Conservation (phyloP, 2,113 vertebrate species). For the Pleuronectes platessa region DNA sequence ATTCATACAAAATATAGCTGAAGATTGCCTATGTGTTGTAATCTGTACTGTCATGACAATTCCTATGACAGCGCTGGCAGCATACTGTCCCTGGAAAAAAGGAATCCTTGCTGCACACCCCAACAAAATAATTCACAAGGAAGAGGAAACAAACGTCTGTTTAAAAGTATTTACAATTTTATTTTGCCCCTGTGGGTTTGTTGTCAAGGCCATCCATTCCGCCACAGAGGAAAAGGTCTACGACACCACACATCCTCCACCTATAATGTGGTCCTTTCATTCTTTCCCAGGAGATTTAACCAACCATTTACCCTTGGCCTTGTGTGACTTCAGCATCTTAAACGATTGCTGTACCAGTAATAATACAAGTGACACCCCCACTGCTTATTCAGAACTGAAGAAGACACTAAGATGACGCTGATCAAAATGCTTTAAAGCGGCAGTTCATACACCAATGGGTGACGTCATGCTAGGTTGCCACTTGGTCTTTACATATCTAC, state of each 20-base stretch:
- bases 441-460: no score
- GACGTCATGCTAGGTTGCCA: no score
- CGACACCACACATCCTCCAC: not conserved
- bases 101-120: not conserved
- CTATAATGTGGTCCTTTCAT: not conserved
- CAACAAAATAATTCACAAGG: not conserved
- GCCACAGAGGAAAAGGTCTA: not conserved
- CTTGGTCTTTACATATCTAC: no score
- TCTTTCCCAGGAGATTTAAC: not conserved
- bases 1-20: slow-evolving; percentile 24
- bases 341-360: not conserved
- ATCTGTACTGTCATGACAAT: not conserved
- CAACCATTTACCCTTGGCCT: not conserved
- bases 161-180: not conserved
- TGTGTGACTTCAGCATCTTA: not conserved
- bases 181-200: not conserved
- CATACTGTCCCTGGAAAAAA: not conserved
- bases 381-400: not conserved
- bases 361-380: not conserved
- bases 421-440: no score
- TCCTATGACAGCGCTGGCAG: not conserved
- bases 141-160: not conserved
- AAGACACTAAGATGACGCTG: not conserved
- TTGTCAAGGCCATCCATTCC: not conserved
- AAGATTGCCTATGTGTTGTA: not conserved